A percentile compares a stretch with the other conserved stretches of the same genome.
These are phyloP conservation scores for Xylota segnis DNA, from an alignment of 2,888 invertebrate species.

Conservation along the genomic window DNA sequence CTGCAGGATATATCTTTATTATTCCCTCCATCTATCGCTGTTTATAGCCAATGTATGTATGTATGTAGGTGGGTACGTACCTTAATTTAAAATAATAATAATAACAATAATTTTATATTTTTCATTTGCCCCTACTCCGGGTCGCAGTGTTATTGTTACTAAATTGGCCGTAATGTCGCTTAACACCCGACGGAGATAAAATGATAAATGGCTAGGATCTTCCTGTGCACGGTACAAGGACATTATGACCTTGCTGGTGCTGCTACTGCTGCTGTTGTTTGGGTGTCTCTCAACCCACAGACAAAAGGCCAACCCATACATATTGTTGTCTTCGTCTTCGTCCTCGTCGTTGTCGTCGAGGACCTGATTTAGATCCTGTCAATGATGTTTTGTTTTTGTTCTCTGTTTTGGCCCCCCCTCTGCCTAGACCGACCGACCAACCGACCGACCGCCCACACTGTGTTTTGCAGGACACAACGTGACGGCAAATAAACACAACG, in stretches of 20 bases:
- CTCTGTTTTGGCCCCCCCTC: not conserved
- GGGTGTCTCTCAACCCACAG: not conserved
- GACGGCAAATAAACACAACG: slow-evolving; percentile 46
- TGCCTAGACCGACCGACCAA: slow-evolving; percentile 16
- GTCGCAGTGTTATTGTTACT: slow-evolving; percentile 45
- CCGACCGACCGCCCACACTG: not conserved
- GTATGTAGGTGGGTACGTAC: not conserved
- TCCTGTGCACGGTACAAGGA: slow-evolving; percentile 8
- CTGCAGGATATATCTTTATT: slow-evolving; percentile 38
- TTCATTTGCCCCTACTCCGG: slow-evolving; percentile 38
- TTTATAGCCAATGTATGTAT: too few species aligned
- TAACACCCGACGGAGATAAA: slow-evolving; percentile 33
- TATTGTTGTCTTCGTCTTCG: too few species aligned
- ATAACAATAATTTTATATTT: slow-evolving; percentile 60
- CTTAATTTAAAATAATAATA: slow-evolving; percentile 61
- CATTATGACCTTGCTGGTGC: slow-evolving; percentile 27
- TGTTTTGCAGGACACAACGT: slow-evolving; percentile 37
- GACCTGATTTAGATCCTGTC: slow-evolving; percentile 55
- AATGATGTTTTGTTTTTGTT: slow-evolving; percentile 35
- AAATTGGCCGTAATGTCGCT: slow-evolving; percentile 63
- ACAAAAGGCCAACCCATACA: slow-evolving; percentile 35
- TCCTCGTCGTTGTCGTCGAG: slow-evolving; percentile 4
- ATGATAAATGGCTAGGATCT: slow-evolving; percentile 33
- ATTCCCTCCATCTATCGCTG: not conserved
- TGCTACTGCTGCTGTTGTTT: not conserved